Evolutionary conservation across 2,797 vertebrate species (phyloP).

Genomic region (Labeo calbasu): DNA sequence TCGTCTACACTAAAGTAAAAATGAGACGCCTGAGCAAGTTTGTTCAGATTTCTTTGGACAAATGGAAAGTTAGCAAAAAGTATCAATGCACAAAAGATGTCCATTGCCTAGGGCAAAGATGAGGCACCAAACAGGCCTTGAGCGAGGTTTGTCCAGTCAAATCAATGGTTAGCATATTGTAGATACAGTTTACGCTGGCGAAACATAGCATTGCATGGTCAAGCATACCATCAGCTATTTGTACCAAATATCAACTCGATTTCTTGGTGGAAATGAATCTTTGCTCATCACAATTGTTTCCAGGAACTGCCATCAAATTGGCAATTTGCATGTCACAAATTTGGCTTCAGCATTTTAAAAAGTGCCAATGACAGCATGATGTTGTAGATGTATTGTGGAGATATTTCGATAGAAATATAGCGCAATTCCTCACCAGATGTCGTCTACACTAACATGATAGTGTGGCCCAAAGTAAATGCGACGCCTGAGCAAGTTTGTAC

Average conservation of each 20-base stretch:
- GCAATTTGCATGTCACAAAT: not conserved
- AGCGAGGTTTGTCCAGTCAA: not conserved
- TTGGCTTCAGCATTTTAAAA: not conserved
- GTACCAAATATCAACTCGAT: too few relatives aligned
- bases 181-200: not conserved
- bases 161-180: not conserved
- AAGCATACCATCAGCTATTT: not conserved
- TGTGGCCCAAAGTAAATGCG: too few relatives aligned
- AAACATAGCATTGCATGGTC: not conserved
- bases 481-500: not conserved
- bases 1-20: not conserved
- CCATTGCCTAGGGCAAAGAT: not conserved
- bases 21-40: not conserved
- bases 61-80: not conserved
- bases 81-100: not conserved
- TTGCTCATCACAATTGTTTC: not conserved
- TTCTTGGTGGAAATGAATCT: not conserved
- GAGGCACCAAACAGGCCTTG: conserved; percentile 11
- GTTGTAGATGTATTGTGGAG: not conserved
- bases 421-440: too few relatives aligned
- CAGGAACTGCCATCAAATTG: not conserved
- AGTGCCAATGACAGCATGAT: not conserved
- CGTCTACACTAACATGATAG: not conserved
- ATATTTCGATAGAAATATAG: not conserved
- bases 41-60: not conserved